Base-by-base conservation (phyloP, 2,888 invertebrate genomes). In the Merodon equestris region DNA sequence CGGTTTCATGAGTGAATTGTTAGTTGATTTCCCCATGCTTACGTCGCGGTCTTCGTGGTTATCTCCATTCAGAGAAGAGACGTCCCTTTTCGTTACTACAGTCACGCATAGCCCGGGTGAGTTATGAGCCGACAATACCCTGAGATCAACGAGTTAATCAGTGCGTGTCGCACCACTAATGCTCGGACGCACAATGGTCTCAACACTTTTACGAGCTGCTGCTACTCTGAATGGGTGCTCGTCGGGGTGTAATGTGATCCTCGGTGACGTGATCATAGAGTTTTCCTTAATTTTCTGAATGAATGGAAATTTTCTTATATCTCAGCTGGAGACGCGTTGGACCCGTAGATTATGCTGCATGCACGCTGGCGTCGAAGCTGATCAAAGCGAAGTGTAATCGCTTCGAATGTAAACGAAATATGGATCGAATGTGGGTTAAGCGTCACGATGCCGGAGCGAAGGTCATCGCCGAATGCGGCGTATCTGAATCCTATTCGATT, bases 391-490 rank as follows among this genome's bases (percentile, higher is more conserved):
- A 27, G 27, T 27, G 7, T 27, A 27, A 27, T 27, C 27, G 27
- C 7, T 27, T 27, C 27, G 27, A 27, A 27, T 27, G 27, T 2
- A 7, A 27, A 27, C 7, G 27, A 27, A 51, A 54, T n/a, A n/a
- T n/a, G 36, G 5, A 17, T 12, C 57, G 47, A 61, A 77, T 77
- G 67, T 77, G 77, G 77, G 77, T 63, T 73, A 72, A 56, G 36
- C 53, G 38, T 61, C 60, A 60, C 56, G 47, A 4, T 27, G 60
- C 36, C 53, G 51, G 57, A 34, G 36, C 45, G 67, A 67, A 77
- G 67, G 72, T 77, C 66, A 71, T 38, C 45, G 14, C 9, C 36
- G 27, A 27, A 4, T 2, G 27, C 27, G 27, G 27, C 27, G 27
- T 27, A 27, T 27, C 27, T 48, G 5, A 50, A 56, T 71, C 50